These are phyloP conservation scores for Xenopus petersii DNA, from an alignment of 2,797 vertebrate species.

Conservation along the genomic window DNA sequence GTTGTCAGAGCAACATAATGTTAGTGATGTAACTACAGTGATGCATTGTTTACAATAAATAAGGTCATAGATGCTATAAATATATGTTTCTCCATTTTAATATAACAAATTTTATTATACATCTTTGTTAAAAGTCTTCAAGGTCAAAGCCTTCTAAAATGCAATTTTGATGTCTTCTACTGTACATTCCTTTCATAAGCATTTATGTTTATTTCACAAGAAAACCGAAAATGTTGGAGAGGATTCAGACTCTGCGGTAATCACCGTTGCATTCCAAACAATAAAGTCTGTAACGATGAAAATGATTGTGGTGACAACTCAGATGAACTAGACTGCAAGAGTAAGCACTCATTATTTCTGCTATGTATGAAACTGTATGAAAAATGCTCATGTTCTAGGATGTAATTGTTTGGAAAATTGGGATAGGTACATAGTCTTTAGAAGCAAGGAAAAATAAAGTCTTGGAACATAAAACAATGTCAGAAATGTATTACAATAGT, in stretches of 20 bases:
- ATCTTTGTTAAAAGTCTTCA: neutral
- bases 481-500: constrained; percentile 3
- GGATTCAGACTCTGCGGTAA: constrained; percentile 87
- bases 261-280: constrained; percentile 77
- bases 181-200: neutral
- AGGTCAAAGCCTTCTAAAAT: neutral
- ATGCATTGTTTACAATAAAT: too few relatives aligned
- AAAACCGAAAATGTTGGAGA: constrained; percentile 84
- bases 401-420: constrained; percentile 30
- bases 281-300: constrained; percentile 80
- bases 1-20: too few relatives aligned
- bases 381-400: constrained; percentile 21
- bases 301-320: constrained; percentile 92
- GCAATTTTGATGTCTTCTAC: neutral
- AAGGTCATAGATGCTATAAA: too few relatives aligned
- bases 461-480: neutral
- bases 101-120: too few relatives aligned
- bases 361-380: constrained; percentile 10
- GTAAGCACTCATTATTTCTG: constrained; percentile 66
- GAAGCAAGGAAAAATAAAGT: neutral
- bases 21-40: too few relatives aligned
- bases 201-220: constrained; percentile 61
- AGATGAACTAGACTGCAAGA: constrained; percentile 88
- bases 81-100: too few relatives aligned
- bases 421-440: neutral